Evolutionary conservation across 2,888 invertebrate genomes (phyloP).

Genomic region (Girardia tigrina): DNA sequence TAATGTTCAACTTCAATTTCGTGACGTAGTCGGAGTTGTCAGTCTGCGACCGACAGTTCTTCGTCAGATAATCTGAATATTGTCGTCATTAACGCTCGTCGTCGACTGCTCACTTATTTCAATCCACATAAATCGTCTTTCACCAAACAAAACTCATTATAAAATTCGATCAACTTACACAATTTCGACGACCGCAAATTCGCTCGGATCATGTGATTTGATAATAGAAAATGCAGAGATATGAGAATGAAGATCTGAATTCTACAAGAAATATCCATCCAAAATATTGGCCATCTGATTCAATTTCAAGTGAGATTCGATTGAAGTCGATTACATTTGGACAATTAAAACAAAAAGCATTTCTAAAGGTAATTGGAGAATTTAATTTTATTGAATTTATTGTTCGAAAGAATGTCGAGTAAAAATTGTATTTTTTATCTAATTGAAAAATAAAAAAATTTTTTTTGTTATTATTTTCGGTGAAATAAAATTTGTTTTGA

Average conservation of each 20-base stretch:
- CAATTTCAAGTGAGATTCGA: neutral
- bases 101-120: neutral
- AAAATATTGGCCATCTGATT: neutral
- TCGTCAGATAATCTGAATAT: neutral
- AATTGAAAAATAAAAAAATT: too few relatives aligned
- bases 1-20: neutral
- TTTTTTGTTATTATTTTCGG: too few relatives aligned
- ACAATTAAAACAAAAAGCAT: neutral
- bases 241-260: neutral
- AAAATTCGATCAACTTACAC: neutral
- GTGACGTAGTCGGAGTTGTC: neutral
- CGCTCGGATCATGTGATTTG: neutral
- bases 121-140: neutral
- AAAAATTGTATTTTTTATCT: too few relatives aligned
- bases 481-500: too few relatives aligned
- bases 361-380: too few relatives aligned
- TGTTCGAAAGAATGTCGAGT: too few relatives aligned
- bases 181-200: neutral
- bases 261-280: neutral
- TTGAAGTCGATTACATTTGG: neutral
- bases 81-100: neutral
- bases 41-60: neutral
- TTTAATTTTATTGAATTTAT: too few relatives aligned
- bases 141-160: neutral
- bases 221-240: neutral